phyloP scores from a whole-genome alignment of 2,888 invertebrate species.

The Ctenicera cuprea region DNA sequence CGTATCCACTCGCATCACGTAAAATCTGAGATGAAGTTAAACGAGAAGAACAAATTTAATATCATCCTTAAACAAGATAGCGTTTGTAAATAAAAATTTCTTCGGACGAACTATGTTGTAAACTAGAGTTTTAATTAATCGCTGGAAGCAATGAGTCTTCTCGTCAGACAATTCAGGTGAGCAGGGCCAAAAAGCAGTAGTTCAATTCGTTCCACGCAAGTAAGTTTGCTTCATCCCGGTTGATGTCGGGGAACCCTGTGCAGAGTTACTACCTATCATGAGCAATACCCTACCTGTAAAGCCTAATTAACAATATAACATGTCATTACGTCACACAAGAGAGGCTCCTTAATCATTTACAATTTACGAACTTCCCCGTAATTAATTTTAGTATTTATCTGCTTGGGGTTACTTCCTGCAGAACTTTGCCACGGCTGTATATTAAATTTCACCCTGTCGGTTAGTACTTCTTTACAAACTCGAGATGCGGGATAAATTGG shows the following conservation, averaged over 20 bases:
- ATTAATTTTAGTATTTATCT: constrained; percentile 58
- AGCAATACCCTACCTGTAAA: constrained; percentile 53
- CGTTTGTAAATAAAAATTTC: constrained; percentile 17
- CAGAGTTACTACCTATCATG: constrained; percentile 52
- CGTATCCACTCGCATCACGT: constrained; percentile 47
- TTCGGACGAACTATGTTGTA: constrained; percentile 21
- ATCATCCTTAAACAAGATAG: constrained; percentile 16
- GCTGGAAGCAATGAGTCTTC: constrained; percentile 50
- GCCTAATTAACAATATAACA: constrained; percentile 53
- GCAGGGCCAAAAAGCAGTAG: constrained; percentile 43
- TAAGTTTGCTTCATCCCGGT: constrained; percentile 31
- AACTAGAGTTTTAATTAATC: constrained; percentile 54
- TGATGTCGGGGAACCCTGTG: constrained; percentile 34
- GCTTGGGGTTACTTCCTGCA: constrained; percentile 54
- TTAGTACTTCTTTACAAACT: constrained; percentile 48
- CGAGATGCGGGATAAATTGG: constrained; percentile 42
- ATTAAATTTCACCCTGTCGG: constrained; percentile 51
- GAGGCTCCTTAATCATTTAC: constrained; percentile 57
- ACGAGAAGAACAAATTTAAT: constrained; percentile 33
- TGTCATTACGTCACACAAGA: constrained; percentile 55
- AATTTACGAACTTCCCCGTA: constrained; percentile 56
- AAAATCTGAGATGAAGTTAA: constrained; percentile 41
- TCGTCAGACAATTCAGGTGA: constrained; percentile 46
- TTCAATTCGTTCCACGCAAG: constrained; percentile 42
- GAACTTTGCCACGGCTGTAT: constrained; percentile 48